Evolutionary conservation across 1,140 invertebrate species (phyloP).

Genomic region (Trichogramma pretiosum): DNA sequence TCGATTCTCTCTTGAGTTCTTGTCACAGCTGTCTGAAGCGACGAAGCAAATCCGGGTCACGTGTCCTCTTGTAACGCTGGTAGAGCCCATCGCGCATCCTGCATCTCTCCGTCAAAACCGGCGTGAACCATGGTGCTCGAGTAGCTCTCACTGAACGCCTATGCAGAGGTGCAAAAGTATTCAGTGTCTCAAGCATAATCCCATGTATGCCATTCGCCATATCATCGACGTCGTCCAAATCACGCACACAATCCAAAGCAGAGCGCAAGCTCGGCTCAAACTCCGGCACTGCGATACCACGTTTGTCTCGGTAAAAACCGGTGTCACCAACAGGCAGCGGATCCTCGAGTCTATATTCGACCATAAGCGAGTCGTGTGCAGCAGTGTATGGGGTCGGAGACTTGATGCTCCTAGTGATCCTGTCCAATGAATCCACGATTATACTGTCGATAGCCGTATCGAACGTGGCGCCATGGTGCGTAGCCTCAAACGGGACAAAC

Average conservation of each 20-base stretch:
- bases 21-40: no score
- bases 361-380: background rate
- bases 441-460: no score
- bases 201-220: background rate
- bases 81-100: background rate
- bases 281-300: background rate
- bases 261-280: background rate
- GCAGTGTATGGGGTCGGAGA: background rate
- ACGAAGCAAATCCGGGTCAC: background rate
- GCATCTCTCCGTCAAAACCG: background rate
- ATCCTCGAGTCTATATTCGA: background rate
- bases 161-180: background rate
- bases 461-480: no score
- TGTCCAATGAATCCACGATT: background rate
- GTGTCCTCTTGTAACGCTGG: no score
- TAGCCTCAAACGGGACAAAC: no score
- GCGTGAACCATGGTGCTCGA: background rate
- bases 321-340: background rate
- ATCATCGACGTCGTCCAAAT: background rate
- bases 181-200: background rate
- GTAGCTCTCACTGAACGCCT: background rate
- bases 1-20: background rate
- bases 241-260: background rate
- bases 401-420: background rate
- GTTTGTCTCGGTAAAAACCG: background rate